Base-by-base conservation (phyloP, 2,888 invertebrate genomes). In the Nudaria mundana region DNA sequence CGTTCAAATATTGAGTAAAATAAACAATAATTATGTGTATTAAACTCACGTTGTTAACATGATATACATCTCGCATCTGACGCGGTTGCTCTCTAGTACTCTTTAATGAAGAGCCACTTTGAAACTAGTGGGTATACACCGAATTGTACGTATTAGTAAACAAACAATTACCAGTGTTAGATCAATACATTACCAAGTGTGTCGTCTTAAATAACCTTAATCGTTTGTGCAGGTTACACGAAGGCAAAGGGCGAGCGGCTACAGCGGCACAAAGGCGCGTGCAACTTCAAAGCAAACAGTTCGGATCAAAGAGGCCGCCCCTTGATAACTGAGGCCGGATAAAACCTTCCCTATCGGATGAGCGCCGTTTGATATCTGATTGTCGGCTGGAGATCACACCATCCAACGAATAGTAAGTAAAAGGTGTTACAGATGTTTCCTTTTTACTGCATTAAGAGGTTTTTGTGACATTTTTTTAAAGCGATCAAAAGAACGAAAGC, bases 341-440 rank as follows among this genome's bases (percentile, higher is more conserved):
- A 71, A 79, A 80, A 70, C 76, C 71, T 51, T 20, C 37, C 61
- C 61, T 63, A 70, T 71, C 71, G 64, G 65, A 63, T 66, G 59
- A 76, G 65, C 53, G 50, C 44, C 75, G 75, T 75, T 78, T 81
- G 71, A 76, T 81, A 81, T 79, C 74, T 70, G 81, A 83, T 81
- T 83, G 80, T 77, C 69, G 72, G 75, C 67, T 75, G 66, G 61
- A 76, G 71, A 75, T 77, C 70, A 42, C 57, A 42, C 60, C 57
- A 50, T 18, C 53, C 57, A 55, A 64, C 64, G 72, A 74, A 73
- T 36, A 48, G 30, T 55, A 47, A 44, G 55, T 66, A 57, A 67
- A 70, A 78, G 71, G 73, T 75, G 74, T 71, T 57, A 66, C 58
- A 53, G 43, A 41, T 53, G 55, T 49, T 61, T 59, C 56, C 60